Base-by-base conservation (phyloP, 1,140 invertebrate genomes). In the Bombus confusus region DNA sequence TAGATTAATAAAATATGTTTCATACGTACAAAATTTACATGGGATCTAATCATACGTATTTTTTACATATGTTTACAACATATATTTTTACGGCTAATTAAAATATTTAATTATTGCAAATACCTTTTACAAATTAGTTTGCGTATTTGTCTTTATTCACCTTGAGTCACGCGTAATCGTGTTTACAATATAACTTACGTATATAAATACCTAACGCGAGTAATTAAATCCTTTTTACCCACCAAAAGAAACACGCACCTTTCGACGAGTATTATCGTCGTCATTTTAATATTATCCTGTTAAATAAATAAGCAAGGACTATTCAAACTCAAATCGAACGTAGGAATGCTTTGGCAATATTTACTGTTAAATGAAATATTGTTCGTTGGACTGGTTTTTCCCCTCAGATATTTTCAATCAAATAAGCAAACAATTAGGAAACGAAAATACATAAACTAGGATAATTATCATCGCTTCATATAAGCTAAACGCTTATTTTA, bases 291-390 rank as follows among this genome's bases (percentile, higher is more conserved):
- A 52, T 77, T 83, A 83, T 57, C 0, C 1, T 37, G 9, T 57
- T 71, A 84, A 84, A 84, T 84, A 84, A 64, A 66, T 52, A 84
- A 47, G 18, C 43, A 62, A 41, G 25, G 31, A 57, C 6, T 77
- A 57, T 37, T 68, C 0, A 34, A 66, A 64, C 43, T 28, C 52
- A 2, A 34, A 47, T 39, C 31, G 37, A 79, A 25, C 52, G 28
- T 39, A 59, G n/a, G 13, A 28, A 69, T n/a, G 13, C 25, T 57
- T 62, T 72, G 15, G 57, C 15, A 8, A 82, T 28, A 66, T 41
- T 39, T 47, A 12, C 3, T 47, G 18, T 37, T 47, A 31, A 62
- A 71, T 72, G 28, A 68, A 76, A 75, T 62, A 62, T 79, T 72
- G 9, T 71, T 39, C 47, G n/a, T 72, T 62, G 52, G 18, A 34